A percentile compares a stretch with the other conserved stretches of the same genome.
phyloP scores from a whole-genome alignment of 2,888 invertebrate species.

The Ptilodon capucinus region DNA sequence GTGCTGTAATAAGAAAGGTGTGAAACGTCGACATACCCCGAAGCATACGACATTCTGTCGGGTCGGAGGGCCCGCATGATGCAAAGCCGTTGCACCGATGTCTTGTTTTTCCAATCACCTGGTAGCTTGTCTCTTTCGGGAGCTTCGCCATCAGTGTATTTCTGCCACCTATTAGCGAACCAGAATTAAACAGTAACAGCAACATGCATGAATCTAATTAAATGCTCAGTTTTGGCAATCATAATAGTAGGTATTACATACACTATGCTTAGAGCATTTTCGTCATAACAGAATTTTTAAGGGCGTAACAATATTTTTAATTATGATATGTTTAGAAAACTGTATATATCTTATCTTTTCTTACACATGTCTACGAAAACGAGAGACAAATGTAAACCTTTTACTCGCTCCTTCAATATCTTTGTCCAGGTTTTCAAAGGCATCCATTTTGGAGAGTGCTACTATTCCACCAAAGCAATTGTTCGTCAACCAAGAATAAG shows the following conservation, averaged over 20 bases:
- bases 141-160: conserved; percentile 94
- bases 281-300: too few relatives aligned
- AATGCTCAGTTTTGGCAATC: too few relatives aligned
- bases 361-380: neutral
- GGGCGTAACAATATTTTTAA: too few relatives aligned
- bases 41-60: conserved; percentile 97
- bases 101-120: conserved; percentile 97
- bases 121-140: conserved; percentile 97
- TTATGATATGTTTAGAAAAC: too few relatives aligned
- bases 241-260: too few relatives aligned
- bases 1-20: neutral
- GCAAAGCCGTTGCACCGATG: conserved; percentile 91
- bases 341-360: neutral
- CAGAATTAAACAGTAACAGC: neutral
- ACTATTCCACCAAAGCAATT: conserved; percentile 92
- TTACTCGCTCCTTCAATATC: conserved; percentile 96
- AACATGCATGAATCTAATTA: neutral
- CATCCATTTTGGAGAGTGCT: conserved; percentile 88
- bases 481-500: conserved; percentile 92
- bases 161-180: conserved; percentile 88
- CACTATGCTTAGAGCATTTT: too few relatives aligned
- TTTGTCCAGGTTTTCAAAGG: conserved; percentile 92
- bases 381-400: conserved; percentile 57
- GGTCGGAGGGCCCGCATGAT: conserved; percentile 96
- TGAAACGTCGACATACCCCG: conserved; percentile 74